Conservation (phyloP, 1,140 invertebrate species). For the Yoshiicerus persimilis region DNA sequence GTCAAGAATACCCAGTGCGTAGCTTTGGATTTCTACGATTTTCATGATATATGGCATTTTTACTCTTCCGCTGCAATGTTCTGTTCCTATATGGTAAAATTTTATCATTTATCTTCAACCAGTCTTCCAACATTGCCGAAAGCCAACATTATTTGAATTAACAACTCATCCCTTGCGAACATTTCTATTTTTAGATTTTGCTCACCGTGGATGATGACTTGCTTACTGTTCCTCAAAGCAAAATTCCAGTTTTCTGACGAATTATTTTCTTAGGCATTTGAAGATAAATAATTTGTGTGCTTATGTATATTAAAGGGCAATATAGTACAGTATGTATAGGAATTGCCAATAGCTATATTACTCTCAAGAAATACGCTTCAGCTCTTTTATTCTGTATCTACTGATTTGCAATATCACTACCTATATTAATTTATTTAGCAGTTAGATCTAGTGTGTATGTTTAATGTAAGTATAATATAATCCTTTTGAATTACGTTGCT, state of each 20-base stretch:
- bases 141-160: not conserved
- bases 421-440: no score
- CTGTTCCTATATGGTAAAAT: constrained; percentile 41
- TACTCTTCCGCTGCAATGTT: constrained; percentile 36
- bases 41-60: constrained; percentile 48
- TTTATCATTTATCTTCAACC: not conserved
- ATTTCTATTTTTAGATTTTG: constrained; percentile 34
- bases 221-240: constrained; percentile 24
- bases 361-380: no score
- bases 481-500: not conserved
- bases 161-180: no score
- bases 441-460: no score
- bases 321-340: no score
- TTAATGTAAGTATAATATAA: not conserved
- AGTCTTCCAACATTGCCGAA: not conserved
- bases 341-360: no score
- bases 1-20: constrained; percentile 34
- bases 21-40: constrained; percentile 40
- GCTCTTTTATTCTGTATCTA: no score
- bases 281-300: not conserved
- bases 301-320: no score
- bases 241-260: constrained; percentile 45
- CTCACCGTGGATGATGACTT: constrained; percentile 48
- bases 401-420: no score
- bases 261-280: not conserved